phyloP scores from a whole-genome alignment of 2,888 invertebrate species.

The Drosophila siamana region DNA sequence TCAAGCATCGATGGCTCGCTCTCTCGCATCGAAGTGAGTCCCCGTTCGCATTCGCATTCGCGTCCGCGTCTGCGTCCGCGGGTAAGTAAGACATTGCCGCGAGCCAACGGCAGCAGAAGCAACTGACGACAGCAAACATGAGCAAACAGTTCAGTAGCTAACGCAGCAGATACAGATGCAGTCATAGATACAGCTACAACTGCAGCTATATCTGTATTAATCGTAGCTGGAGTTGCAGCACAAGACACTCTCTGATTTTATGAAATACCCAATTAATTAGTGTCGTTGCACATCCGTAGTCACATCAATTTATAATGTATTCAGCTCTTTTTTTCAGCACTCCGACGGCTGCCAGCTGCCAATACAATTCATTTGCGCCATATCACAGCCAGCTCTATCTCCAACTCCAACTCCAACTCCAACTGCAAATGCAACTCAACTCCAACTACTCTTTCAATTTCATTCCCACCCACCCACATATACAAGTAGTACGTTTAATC shows the following conservation, averaged over 20 bases:
- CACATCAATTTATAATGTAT: conserved; percentile 72
- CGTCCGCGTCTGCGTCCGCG: background rate
- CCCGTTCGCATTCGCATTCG: background rate
- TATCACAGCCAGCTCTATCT: conserved; percentile 44
- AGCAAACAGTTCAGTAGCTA: conserved; percentile 59
- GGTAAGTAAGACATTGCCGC: conserved; percentile 63
- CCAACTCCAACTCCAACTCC: conserved; percentile 6
- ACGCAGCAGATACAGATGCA: conserved; percentile 53
- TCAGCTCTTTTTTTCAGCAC: conserved; percentile 27
- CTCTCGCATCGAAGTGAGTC: background rate
- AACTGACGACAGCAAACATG: conserved; percentile 51
- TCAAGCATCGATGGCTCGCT: conserved; percentile 67
- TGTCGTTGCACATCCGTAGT: conserved; percentile 52
- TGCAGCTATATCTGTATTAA: conserved; percentile 50
- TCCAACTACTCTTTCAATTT: conserved; percentile 2
- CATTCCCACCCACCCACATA: conserved; percentile 29
- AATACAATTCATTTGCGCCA: conserved; percentile 79
- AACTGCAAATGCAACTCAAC: background rate
- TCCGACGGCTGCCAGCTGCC: conserved; percentile 68
- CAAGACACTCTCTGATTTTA: conserved; percentile 63
- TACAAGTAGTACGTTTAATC: too few species aligned
- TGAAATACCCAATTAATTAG: conserved; percentile 80
- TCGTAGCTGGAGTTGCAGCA: conserved; percentile 54
- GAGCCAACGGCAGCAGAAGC: conserved; percentile 35
- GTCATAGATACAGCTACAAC: conserved; percentile 24